phyloP scores from a whole-genome alignment of 2,797 vertebrate genomes.

The Acestrorhynchus altus region DNA sequence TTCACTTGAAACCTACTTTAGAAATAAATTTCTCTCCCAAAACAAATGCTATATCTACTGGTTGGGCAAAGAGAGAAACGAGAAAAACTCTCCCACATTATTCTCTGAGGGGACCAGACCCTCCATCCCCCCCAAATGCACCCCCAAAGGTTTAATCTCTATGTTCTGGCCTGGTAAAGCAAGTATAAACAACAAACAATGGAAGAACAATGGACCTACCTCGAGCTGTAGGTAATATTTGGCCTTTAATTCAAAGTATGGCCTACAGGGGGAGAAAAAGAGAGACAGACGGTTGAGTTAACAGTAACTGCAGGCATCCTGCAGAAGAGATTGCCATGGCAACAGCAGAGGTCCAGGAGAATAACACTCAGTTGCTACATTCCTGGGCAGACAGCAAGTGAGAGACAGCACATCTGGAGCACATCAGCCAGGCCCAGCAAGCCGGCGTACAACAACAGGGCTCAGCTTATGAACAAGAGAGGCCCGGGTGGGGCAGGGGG shows the following conservation, averaged over 20 bases:
- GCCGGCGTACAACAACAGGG: slow-evolving; percentile 31
- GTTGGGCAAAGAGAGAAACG: too few relatives aligned
- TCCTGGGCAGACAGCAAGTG: slow-evolving; percentile 64
- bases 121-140: too few relatives aligned
- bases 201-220: slow-evolving; percentile 76
- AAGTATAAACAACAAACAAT: not conserved
- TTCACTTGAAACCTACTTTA: too few relatives aligned
- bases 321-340: slow-evolving; percentile 50
- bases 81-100: too few relatives aligned
- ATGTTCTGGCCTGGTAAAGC: not conserved
- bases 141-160: not conserved
- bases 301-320: slow-evolving; percentile 8
- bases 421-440: slow-evolving; percentile 38
- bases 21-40: too few relatives aligned
- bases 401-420: slow-evolving; percentile 57
- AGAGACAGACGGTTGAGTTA: slow-evolving; percentile 39
- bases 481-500: slow-evolving; percentile 29
- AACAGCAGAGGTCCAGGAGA: slow-evolving; percentile 60
- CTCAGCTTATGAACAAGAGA: slow-evolving; percentile 60
- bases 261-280: slow-evolving; percentile 76
- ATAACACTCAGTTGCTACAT: slow-evolving; percentile 68
- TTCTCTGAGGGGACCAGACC: too few relatives aligned
- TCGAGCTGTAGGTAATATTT: slow-evolving; percentile 97
- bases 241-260: slow-evolving; percentile 97
- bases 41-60: not conserved